Conservation (phyloP, 1,140 invertebrate genomes). For the Hycleus cichorii region DNA sequence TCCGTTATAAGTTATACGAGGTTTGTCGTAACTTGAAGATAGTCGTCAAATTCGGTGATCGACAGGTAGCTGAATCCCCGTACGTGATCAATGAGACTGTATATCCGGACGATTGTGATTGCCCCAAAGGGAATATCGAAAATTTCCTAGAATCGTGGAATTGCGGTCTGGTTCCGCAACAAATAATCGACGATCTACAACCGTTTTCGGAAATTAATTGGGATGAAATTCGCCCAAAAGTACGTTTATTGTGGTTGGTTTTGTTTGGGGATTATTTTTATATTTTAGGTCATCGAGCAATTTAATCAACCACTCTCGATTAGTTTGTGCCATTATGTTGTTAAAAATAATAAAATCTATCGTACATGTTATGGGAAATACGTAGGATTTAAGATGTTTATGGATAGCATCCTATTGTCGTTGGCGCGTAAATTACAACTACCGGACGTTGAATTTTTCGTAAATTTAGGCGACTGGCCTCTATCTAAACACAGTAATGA, state of each 20-base stretch:
- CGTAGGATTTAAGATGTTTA: slow-evolving; percentile 94
- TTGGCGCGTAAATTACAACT: slow-evolving; percentile 73
- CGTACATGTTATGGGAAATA: slow-evolving; percentile 88
- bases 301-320: slow-evolving; percentile 63
- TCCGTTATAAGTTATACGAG: slow-evolving; percentile 74
- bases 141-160: slow-evolving; percentile 61
- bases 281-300: slow-evolving; percentile 30
- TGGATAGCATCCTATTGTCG: slow-evolving; percentile 81
- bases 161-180: slow-evolving; percentile 58
- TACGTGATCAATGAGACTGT: slow-evolving; percentile 59
- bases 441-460: slow-evolving; percentile 84
- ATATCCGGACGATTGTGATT: slow-evolving; percentile 79
- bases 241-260: slow-evolving; percentile 29
- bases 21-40: slow-evolving; percentile 66
- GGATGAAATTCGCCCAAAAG: slow-evolving; percentile 54
- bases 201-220: slow-evolving; percentile 68
- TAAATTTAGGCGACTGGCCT: slow-evolving; percentile 96
- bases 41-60: slow-evolving; percentile 57
- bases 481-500: slow-evolving; percentile 51
- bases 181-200: slow-evolving; percentile 70
- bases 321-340: slow-evolving; percentile 85
- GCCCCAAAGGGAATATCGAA: slow-evolving; percentile 58
- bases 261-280: not conserved
- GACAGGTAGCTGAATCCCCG: slow-evolving; percentile 60
- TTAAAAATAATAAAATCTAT: slow-evolving; percentile 79